Conservation (phyloP, 1,140 invertebrate genomes). For the Drosophila kohkoa region DNA sequence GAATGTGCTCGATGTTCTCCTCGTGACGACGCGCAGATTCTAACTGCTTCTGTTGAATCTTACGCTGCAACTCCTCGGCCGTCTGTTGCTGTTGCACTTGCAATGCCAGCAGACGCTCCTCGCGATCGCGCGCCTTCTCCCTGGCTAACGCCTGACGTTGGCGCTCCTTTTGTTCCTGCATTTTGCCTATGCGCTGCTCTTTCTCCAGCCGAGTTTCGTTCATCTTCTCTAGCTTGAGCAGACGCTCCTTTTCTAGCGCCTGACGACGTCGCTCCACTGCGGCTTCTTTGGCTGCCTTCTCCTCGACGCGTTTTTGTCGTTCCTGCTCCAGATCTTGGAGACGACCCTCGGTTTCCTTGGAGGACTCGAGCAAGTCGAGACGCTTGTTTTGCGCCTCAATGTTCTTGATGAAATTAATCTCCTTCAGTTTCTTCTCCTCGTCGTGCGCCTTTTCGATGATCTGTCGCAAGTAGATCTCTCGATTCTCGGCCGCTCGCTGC, state of each 20-base stretch:
- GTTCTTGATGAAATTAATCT: slow-evolving; percentile 99
- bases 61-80: slow-evolving; percentile 92
- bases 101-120: slow-evolving; percentile 89
- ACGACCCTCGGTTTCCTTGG: slow-evolving; percentile 93
- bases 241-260: slow-evolving; percentile 93
- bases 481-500: slow-evolving; percentile 95
- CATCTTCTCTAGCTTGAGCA: slow-evolving; percentile 91
- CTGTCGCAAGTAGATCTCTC: slow-evolving; percentile 90
- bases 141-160: slow-evolving; percentile 92
- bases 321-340: slow-evolving; percentile 90
- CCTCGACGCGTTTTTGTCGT: slow-evolving; percentile 89
- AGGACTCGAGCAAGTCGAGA: slow-evolving; percentile 94
- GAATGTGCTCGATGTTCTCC: slow-evolving; percentile 95
- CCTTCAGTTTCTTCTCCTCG: slow-evolving; percentile 98
- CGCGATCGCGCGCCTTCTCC: slow-evolving; percentile 88
- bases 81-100: slow-evolving; percentile 92
- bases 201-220: slow-evolving; percentile 93
- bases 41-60: slow-evolving; percentile 92
- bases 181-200: slow-evolving; percentile 94
- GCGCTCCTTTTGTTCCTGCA: slow-evolving; percentile 94
- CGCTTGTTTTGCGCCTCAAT: slow-evolving; percentile 97
- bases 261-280: slow-evolving; percentile 95
- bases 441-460: slow-evolving; percentile 98
- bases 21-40: slow-evolving; percentile 91
- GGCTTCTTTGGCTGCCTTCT: slow-evolving; percentile 97